phyloP scores from a whole-genome alignment of 2,113 vertebrate genomes.

The Callipepla californica region DNA sequence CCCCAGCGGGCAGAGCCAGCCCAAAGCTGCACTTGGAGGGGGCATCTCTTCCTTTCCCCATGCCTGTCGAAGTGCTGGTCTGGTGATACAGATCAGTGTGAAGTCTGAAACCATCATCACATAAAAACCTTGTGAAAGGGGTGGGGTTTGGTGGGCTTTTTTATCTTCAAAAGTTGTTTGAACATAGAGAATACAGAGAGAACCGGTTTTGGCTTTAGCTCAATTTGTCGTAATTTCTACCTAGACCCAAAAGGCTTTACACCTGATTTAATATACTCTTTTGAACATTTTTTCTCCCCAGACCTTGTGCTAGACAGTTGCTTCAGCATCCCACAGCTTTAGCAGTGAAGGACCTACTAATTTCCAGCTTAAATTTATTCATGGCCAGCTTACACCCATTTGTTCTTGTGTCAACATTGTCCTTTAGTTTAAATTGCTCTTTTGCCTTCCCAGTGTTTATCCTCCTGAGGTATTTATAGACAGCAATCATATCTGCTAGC shows the following conservation, averaged over 20 bases:
- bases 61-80: background rate
- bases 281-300: background rate
- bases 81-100: background rate
- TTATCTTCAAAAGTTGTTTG: background rate
- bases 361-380: slow-evolving; percentile 56
- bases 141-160: background rate
- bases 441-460: slow-evolving; percentile 62
- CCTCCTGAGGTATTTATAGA: slow-evolving; percentile 59
- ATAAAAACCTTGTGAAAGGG: background rate
- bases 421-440: slow-evolving; percentile 60
- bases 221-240: slow-evolving; percentile 16
- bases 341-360: slow-evolving; percentile 31
- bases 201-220: background rate
- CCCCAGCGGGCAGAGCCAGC: background rate
- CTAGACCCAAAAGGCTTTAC: background rate
- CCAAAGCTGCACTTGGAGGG: background rate
- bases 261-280: background rate
- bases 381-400: slow-evolving; percentile 40
- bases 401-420: slow-evolving; percentile 53
- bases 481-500: slow-evolving; percentile 59
- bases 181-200: background rate
- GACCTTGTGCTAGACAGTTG: background rate
- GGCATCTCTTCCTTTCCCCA: background rate
- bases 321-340: background rate
- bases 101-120: background rate